Base-by-base conservation (phyloP, 2,113 vertebrate species). In the Ariopsis seemanni region DNA sequence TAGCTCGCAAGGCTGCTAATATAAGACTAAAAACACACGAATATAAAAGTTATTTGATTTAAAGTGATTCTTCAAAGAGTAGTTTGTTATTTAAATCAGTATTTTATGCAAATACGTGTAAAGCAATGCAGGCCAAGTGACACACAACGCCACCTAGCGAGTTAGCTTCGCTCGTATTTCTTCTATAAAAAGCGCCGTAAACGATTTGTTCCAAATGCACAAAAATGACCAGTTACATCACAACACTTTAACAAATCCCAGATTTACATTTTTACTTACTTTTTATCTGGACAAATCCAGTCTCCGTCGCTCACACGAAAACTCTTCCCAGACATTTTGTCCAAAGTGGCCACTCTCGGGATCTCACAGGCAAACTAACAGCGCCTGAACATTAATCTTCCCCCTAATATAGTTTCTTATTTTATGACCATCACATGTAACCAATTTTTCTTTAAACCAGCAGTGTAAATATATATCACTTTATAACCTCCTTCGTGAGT, bases 221-320 rank as follows among this genome's bases (percentile, higher is more conserved):
- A 53, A 42, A 48, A 5, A 30, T 4, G 15, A 52, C 1, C 0
- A 27, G 6, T 25, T 57, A 15, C 20, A 3, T 10, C 9, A 50
- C 14, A 65, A 42, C 2, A 14, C 58, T 0, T 30, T 8, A 14
- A 53, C 2, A 75, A 11, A 63, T 15, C n/a, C 1, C 2, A 34
- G 42, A 27, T 48, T n/a, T 4, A 50, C 7, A 8, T 1, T 42
- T 5, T 34, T 72, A 17, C 97, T 96, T 95, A 99, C 97, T 99
- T 99, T 93, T 99, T 99, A 94, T 99, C 98, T 0, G 97, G 97
- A 89, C 98, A 99, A 90, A 99, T 97, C 98, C 98, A 99, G 93
- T 99, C 98, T 1, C 98, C 97, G 89, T 99, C 98, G 93, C 98
- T 99, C 18, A 99, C 97, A 89, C 98, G 96, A 93, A 99, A 99